Evolutionary conservation across 1,140 invertebrate species (phyloP).

Genomic region (Anagrus nilaparvatae): DNA sequence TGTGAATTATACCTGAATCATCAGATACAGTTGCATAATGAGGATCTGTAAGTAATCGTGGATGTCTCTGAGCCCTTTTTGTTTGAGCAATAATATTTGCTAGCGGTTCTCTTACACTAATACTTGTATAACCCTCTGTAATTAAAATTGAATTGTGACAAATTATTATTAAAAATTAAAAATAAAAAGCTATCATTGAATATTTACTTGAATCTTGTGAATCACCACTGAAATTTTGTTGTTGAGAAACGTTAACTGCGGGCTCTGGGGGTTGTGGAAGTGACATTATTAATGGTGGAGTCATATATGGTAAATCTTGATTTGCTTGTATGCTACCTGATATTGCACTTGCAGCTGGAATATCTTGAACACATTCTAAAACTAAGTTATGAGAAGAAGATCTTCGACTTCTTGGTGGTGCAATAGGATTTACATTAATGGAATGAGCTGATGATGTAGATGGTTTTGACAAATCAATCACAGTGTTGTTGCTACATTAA

Average conservation of each 20-base stretch:
- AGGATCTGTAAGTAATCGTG: slow-evolving; percentile 48
- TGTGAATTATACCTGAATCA: slow-evolving; percentile 57
- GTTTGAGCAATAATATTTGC: slow-evolving; percentile 59
- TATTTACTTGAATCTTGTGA: slow-evolving; percentile 68
- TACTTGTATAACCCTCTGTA: slow-evolving; percentile 80
- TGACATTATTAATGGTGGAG: slow-evolving; percentile 57
- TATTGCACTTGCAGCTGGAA: slow-evolving; percentile 71
- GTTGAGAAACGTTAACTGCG: slow-evolving; percentile 35
- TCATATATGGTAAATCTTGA: slow-evolving; percentile 83
- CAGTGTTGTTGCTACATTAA: slow-evolving; percentile 20
- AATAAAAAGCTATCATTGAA: neutral
- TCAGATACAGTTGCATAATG: slow-evolving; percentile 78
- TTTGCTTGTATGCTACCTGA: slow-evolving; percentile 73
- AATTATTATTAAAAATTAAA: neutral
- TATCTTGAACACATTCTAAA: slow-evolving; percentile 35
- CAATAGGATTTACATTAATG: slow-evolving; percentile 33
- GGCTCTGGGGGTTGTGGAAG: slow-evolving; percentile 32
- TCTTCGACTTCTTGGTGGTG: slow-evolving; percentile 41
- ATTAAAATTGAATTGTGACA: slow-evolving; percentile 19
- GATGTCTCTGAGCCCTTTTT: slow-evolving; percentile 37
- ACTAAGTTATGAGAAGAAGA: slow-evolving; percentile 42
- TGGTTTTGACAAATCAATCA: slow-evolving; percentile 21
- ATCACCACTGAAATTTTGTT: slow-evolving; percentile 70
- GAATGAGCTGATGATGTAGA: slow-evolving; percentile 24
- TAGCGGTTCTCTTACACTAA: slow-evolving; percentile 78